These are phyloP conservation scores for Leptatherina wallacei DNA, from an alignment of 2,797 vertebrate species.

Conservation along the genomic window DNA sequence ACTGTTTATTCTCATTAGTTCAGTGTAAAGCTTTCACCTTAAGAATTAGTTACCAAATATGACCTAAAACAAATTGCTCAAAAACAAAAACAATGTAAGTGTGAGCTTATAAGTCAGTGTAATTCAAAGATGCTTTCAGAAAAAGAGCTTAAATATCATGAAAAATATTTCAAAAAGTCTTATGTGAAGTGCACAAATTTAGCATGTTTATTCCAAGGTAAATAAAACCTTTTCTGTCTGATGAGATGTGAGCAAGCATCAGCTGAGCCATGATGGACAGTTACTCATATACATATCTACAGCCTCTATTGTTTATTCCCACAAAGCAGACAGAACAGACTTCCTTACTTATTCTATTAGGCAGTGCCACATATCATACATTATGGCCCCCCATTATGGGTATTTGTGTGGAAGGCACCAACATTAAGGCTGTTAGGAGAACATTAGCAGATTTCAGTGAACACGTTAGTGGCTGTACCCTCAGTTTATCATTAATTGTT, in stretches of 20 bases:
- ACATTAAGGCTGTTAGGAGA: not conserved
- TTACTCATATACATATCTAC: constrained; percentile 25
- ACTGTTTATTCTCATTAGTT: too few species aligned
- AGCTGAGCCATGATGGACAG: constrained; percentile 35
- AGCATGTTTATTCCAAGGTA: not conserved
- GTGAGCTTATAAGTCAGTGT: not conserved
- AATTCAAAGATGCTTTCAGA: not conserved
- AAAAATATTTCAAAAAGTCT: not conserved
- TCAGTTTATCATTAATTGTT: not conserved
- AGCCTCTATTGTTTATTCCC: constrained; percentile 34
- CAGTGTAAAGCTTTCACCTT: too few species aligned
- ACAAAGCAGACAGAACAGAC: constrained; percentile 38
- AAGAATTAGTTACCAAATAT: not conserved
- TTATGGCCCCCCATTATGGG: not conserved
- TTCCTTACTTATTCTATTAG: constrained; percentile 21
- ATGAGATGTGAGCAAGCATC: constrained; percentile 10
- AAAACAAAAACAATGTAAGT: not conserved
- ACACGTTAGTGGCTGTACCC: too few species aligned
- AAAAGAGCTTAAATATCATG: not conserved
- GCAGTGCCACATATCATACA: constrained; percentile 7
- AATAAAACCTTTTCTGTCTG: not conserved
- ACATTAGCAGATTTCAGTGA: too few species aligned
- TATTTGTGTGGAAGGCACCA: constrained; percentile 9
- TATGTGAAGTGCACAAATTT: not conserved
- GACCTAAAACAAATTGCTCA: not conserved